phyloP scores from a whole-genome alignment of 2,113 vertebrate species.

The Naja naja region DNA sequence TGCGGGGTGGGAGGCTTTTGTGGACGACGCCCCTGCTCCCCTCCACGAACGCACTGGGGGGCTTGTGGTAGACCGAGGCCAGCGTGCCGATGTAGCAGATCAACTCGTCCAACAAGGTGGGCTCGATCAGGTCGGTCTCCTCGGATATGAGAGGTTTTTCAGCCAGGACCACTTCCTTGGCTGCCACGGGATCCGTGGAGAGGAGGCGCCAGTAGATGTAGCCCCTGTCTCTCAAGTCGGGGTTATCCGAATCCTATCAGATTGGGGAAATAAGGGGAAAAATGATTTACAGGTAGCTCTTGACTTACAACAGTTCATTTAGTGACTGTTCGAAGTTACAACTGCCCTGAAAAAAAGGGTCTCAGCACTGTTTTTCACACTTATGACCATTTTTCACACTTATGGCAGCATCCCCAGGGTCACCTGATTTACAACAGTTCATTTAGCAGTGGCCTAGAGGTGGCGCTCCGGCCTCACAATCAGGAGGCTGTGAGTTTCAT shows the following conservation, averaged over 20 bases:
- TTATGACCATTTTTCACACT: no score
- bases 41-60: slow-evolving; percentile 95
- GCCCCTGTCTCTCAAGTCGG: slow-evolving; percentile 91
- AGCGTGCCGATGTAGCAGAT: slow-evolving; percentile 97
- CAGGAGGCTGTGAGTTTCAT: no score
- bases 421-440: no score
- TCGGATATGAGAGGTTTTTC: slow-evolving; percentile 98
- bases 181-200: slow-evolving; percentile 95
- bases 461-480: no score
- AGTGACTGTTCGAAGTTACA: no score
- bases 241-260: slow-evolving; percentile 92
- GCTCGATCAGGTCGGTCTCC: slow-evolving; percentile 97
- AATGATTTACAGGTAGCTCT: background rate
- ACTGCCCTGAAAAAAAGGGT: no score
- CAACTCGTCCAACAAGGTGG: slow-evolving; percentile 92
- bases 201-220: slow-evolving; percentile 99
- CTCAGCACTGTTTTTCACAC: no score
- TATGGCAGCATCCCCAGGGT: no score
- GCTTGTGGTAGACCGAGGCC: slow-evolving; percentile 97
- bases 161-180: slow-evolving; percentile 95
- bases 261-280: background rate
- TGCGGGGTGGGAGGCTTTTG: slow-evolving; percentile 85
- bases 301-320: no score
- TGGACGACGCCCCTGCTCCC: slow-evolving; percentile 91
- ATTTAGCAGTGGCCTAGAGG: no score